These are phyloP conservation scores for Leptobrachium leishanense DNA, from an alignment of 2,113 vertebrate species.

Conservation along the genomic window DNA sequence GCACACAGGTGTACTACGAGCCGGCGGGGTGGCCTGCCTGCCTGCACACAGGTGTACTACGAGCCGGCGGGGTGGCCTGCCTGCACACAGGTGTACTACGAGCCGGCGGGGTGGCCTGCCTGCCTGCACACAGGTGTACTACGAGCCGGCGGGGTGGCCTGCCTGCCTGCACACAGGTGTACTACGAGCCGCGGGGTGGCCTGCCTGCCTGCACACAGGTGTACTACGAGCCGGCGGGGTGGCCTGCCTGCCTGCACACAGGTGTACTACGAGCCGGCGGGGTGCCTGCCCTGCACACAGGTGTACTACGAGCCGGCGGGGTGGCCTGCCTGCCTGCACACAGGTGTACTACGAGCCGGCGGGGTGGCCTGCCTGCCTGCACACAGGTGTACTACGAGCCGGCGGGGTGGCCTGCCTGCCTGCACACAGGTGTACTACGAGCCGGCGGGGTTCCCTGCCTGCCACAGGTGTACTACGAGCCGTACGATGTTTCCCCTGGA, in stretches of 20 bases:
- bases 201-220: not conserved
- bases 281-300: not conserved
- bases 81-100: not conserved
- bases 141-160: not conserved
- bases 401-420: not conserved
- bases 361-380: not conserved
- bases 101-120: not conserved
- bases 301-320: constrained; percentile 5
- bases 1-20: constrained; percentile 9
- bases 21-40: no score
- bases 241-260: no score
- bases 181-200: not conserved
- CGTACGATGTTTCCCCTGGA: not conserved
- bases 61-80: no score
- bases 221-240: not conserved
- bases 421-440: not conserved
- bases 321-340: not conserved
- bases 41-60: no score
- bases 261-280: no score
- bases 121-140: not conserved
- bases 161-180: not conserved
- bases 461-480: constrained; percentile 4
- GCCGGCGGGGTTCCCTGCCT: not conserved
- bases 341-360: constrained; percentile 1
- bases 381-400: not conserved